These are phyloP conservation scores for Muscicapa adusta DNA, from an alignment of 2,113 vertebrate genomes.

Conservation along the genomic window DNA sequence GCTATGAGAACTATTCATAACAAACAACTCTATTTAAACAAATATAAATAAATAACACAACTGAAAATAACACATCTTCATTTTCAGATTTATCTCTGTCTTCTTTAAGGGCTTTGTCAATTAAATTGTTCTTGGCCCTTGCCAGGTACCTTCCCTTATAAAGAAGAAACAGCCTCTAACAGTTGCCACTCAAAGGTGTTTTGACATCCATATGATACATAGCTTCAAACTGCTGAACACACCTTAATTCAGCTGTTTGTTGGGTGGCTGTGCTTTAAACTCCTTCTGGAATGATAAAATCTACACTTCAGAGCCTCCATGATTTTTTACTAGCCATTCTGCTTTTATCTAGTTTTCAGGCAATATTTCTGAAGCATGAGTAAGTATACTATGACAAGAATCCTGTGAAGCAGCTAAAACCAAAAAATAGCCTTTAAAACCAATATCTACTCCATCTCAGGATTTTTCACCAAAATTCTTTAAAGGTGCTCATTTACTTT, in stretches of 20 bases:
- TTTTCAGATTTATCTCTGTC: background rate
- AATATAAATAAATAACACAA: background rate
- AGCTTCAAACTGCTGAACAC: background rate
- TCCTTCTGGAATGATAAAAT: background rate
- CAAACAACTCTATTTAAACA: background rate
- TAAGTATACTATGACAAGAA: background rate
- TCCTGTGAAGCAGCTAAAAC: background rate
- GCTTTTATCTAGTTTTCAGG: background rate
- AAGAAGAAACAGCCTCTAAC: background rate
- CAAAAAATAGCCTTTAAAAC: background rate
- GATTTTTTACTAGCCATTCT: background rate
- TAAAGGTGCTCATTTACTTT: background rate
- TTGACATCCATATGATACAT: background rate
- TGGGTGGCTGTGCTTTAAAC: background rate
- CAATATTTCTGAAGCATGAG: background rate
- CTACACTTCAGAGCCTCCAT: background rate
- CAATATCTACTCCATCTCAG: background rate
- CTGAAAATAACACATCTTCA: background rate
- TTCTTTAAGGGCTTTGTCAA: background rate
- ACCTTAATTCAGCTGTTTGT: background rate
- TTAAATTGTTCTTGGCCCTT: background rate
- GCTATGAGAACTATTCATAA: background rate
- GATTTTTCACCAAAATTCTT: background rate
- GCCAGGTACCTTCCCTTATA: background rate
- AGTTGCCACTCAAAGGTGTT: background rate